Percentiles rank a stretch among this genome's conserved stretches.
Evolutionary conservation across 2,888 invertebrate species (phyloP).

Genomic region (Leptarthrus brevirostris): DNA sequence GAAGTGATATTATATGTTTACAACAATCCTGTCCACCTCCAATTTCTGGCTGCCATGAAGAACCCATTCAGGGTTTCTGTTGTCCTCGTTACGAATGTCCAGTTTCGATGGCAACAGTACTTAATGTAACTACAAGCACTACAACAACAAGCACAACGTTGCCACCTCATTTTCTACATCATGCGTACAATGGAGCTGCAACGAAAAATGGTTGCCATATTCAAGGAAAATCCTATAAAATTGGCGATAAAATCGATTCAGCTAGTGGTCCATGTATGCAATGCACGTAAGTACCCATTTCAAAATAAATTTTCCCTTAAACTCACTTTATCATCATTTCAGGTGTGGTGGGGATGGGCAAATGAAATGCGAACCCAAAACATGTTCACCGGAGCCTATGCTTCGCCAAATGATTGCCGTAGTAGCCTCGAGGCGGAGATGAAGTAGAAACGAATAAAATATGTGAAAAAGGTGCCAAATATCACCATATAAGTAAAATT

Average conservation of each 20-base stretch:
- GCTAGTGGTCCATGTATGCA: conserved; percentile 93
- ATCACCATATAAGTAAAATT: conserved; percentile 44
- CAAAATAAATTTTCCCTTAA: conserved; percentile 13
- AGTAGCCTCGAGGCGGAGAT: conserved; percentile 78
- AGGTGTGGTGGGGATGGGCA: conserved; percentile 93
- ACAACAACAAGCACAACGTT: conserved; percentile 87
- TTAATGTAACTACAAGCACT: conserved; percentile 87
- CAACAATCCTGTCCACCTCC: conserved; percentile 97
- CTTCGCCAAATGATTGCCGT: conserved; percentile 90
- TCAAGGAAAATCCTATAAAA: conserved; percentile 84
- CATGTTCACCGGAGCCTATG: conserved; percentile 91
- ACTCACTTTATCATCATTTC: conserved; percentile 57
- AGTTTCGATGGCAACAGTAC: conserved; percentile 84
- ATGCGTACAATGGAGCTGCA: conserved; percentile 79
- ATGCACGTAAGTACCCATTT: conserved; percentile 81
- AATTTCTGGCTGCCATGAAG: conserved; percentile 90
- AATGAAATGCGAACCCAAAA: conserved; percentile 94
- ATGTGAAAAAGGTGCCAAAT: conserved; percentile 35
- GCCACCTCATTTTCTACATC: conserved; percentile 84
- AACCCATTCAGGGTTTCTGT: conserved; percentile 93
- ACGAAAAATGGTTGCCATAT: conserved; percentile 83
- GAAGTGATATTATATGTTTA: conserved; percentile 93
- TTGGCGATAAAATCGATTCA: conserved; percentile 85
- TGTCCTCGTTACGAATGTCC: conserved; percentile 95
- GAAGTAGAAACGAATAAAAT: conserved; percentile 63